A percentile compares a stretch with the other conserved stretches of the same genome.
phyloP scores from a whole-genome alignment of 2,888 invertebrate species.

The Brachylomia viminalis region DNA sequence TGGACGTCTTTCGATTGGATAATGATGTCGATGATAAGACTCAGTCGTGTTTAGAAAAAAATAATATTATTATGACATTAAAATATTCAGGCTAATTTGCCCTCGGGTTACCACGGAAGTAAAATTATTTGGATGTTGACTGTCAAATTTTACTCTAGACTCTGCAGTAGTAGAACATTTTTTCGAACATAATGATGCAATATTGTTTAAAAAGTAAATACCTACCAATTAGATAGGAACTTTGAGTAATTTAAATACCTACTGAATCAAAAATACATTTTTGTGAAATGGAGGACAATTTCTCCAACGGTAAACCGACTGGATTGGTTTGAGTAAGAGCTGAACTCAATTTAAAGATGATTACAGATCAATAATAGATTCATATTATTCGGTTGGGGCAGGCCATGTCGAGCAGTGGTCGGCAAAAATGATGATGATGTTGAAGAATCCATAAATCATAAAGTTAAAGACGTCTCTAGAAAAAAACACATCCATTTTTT shows the following conservation, averaged over 20 bases:
- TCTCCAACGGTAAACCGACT: constrained; percentile 21
- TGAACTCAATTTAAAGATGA: constrained; percentile 6
- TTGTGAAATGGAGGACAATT: constrained; percentile 2
- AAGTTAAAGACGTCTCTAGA: not conserved
- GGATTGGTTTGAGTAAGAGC: constrained; percentile 11
- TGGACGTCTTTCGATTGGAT: too few species aligned
- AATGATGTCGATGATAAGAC: too few species aligned
- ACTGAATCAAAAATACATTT: not conserved
- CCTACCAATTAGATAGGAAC: not conserved
- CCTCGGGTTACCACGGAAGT: too few species aligned
- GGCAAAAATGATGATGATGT: not conserved
- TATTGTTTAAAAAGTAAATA: too few species aligned
- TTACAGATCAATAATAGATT: not conserved
- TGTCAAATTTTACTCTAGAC: not conserved
- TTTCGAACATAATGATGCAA: not conserved
- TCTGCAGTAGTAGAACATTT: not conserved
- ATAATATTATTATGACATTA: too few species aligned
- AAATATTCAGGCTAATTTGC: too few species aligned
- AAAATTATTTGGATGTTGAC: too few species aligned
- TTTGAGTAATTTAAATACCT: not conserved
- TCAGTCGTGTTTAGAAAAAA: too few species aligned
- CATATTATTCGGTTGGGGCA: not conserved
- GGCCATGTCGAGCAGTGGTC: not conserved
- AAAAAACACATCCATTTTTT: not conserved
- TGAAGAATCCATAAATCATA: not conserved